These are phyloP conservation scores for Amphipyra berbera DNA, from an alignment of 2,888 invertebrate species.

Conservation along the genomic window DNA sequence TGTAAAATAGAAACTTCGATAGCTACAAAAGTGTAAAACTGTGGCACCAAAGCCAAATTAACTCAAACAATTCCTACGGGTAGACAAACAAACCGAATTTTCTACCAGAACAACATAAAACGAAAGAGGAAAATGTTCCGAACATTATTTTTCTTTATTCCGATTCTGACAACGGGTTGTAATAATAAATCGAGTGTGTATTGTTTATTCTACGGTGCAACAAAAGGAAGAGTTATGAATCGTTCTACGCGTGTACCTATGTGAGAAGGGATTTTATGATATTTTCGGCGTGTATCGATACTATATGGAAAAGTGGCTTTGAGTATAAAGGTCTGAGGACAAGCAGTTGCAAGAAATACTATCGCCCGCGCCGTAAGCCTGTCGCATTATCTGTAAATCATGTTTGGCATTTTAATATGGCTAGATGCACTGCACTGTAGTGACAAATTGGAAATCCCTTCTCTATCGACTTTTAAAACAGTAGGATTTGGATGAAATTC, in stretches of 20 bases:
- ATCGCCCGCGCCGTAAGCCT: too few relatives aligned
- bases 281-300: constrained; percentile 5
- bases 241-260: not conserved
- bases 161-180: constrained; percentile 3
- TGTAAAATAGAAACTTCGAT: too few relatives aligned
- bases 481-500: too few relatives aligned
- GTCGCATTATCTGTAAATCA: not conserved
- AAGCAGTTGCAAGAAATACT: not conserved
- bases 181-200: constrained; percentile 26
- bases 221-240: constrained; percentile 20
- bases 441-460: not conserved
- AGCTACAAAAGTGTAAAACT: too few relatives aligned
- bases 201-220: constrained; percentile 23
- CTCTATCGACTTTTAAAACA: too few relatives aligned
- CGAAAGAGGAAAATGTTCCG: constrained; percentile 1
- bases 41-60: too few relatives aligned
- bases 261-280: constrained; percentile 20
- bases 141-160: constrained; percentile 14
- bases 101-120: not conserved
- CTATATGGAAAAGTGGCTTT: not conserved
- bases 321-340: not conserved
- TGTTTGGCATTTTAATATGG: not conserved
- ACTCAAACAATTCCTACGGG: too few relatives aligned
- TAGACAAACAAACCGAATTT: not conserved
- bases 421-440: not conserved